A percentile compares a stretch with the other conserved stretches of the same genome.
Conservation (phyloP, 1,140 invertebrate genomes). For the Philaenus spumarius region DNA sequence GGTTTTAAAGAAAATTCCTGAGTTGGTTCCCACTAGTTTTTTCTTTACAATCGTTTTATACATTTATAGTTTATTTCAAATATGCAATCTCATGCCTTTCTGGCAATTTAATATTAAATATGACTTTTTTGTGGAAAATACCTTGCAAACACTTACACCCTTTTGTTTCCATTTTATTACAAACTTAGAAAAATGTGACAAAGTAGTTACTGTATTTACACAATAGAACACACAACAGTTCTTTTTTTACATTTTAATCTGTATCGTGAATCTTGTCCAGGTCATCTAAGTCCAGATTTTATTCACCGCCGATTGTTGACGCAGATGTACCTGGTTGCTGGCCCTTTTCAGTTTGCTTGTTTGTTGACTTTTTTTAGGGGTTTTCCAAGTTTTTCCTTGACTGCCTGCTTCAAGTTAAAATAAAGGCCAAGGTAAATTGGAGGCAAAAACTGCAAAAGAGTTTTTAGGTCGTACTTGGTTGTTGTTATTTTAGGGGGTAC, state of each 20-base stretch:
- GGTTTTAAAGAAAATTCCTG: neutral
- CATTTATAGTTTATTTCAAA: neutral
- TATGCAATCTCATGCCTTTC: neutral
- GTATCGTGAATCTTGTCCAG: neutral
- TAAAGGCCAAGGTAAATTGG: no score
- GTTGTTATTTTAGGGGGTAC: neutral
- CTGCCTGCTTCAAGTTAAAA: neutral
- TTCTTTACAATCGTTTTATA: neutral
- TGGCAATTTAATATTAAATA: no score
- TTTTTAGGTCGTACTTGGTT: conserved; percentile 8
- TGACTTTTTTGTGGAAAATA: neutral
- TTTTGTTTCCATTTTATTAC: conserved; percentile 2
- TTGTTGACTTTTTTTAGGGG: neutral
- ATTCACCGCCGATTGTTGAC: no score
- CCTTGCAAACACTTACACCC: conserved; percentile 8
- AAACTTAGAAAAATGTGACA: no score
- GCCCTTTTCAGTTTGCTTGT: no score
- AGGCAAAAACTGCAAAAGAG: no score
- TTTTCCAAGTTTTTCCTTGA: no score
- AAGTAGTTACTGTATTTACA: neutral
- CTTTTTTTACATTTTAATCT: neutral
- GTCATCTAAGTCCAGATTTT: neutral
- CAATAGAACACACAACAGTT: neutral
- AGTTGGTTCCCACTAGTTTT: neutral
- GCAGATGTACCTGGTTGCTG: no score